phyloP scores from a whole-genome alignment of 2,113 vertebrate species.

The Poicephalus meyeri region DNA sequence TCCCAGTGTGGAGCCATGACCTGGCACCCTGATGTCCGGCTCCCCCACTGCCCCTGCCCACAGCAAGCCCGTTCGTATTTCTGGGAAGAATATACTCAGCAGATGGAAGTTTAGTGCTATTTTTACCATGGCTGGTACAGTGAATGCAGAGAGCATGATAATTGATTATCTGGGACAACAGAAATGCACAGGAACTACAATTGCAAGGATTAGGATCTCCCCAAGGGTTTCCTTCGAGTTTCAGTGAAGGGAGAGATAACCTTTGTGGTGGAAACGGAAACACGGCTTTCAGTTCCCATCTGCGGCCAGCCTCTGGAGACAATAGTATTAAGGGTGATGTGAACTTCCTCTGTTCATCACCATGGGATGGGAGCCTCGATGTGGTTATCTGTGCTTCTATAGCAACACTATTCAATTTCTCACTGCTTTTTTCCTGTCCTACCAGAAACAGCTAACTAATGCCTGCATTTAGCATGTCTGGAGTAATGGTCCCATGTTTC shows the following conservation, averaged over 20 bases:
- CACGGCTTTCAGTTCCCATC: slow-evolving; percentile 38
- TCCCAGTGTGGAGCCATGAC: not conserved
- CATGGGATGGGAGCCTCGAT: not conserved
- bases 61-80: not conserved
- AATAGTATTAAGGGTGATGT: slow-evolving; percentile 9
- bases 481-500: not conserved
- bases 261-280: slow-evolving; percentile 41
- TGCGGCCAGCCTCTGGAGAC: slow-evolving; percentile 9
- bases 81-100: slow-evolving; percentile 32
- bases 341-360: slow-evolving; percentile 23
- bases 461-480: not conserved
- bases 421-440: not conserved
- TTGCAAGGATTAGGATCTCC: slow-evolving; percentile 62
- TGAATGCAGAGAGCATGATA: slow-evolving; percentile 33
- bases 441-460: not conserved
- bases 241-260: slow-evolving; percentile 32
- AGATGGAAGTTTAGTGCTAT: slow-evolving; percentile 50
- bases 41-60: not conserved
- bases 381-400: not conserved
- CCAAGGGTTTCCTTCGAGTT: not conserved
- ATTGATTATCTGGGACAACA: slow-evolving; percentile 58
- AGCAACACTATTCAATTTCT: not conserved
- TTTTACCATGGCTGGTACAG: slow-evolving; percentile 17
- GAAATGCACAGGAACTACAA: slow-evolving; percentile 45
- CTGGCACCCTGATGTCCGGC: not conserved